These are phyloP conservation scores for Psophia crepitans DNA, from an alignment of 2,113 vertebrate genomes.

Conservation along the genomic window DNA sequence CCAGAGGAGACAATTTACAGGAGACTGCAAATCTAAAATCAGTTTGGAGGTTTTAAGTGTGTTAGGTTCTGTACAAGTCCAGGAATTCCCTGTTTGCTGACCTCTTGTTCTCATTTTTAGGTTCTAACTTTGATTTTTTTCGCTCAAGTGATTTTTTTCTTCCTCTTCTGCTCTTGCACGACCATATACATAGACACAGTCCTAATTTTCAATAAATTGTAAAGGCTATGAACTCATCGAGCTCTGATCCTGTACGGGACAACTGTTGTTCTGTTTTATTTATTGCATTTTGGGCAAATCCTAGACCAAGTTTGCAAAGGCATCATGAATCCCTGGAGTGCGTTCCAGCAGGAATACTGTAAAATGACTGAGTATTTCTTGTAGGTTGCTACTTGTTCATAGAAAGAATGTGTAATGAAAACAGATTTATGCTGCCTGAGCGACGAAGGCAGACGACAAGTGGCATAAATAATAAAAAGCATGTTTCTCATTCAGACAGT, in stretches of 20 bases:
- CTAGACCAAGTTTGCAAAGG: neutral
- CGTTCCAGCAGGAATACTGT: neutral
- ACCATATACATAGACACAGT: neutral
- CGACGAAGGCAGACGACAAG: neutral
- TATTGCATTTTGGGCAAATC: neutral
- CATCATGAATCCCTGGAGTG: neutral
- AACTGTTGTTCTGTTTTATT: neutral
- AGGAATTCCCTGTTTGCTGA: neutral
- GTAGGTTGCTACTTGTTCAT: neutral
- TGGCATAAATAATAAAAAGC: neutral
- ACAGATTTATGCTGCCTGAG: neutral
- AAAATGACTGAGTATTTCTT: neutral
- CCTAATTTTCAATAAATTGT: neutral
- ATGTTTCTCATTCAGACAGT: neutral
- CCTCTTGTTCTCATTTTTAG: neutral
- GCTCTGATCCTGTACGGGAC: neutral
- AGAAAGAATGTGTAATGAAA: neutral
- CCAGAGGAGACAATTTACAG: too few relatives aligned
- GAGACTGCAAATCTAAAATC: neutral
- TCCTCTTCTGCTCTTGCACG: neutral
- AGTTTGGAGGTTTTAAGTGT: neutral
- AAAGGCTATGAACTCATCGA: neutral
- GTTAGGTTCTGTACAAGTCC: neutral
- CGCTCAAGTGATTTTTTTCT: neutral
- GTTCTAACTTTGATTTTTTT: neutral